phyloP scores from a whole-genome alignment of 2,888 invertebrate species.

The Limnephilus lunatus region DNA sequence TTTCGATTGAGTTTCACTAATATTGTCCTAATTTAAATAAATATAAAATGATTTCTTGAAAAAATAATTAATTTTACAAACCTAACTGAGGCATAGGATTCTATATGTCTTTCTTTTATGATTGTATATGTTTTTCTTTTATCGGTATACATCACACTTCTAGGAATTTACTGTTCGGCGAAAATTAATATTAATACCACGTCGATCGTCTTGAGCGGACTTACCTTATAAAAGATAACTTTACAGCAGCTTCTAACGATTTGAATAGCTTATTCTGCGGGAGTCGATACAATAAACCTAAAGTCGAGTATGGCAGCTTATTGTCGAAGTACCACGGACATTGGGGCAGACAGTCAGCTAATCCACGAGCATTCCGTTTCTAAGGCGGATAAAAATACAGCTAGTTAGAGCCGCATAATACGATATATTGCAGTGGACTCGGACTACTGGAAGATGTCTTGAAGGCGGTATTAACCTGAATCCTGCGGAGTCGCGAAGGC shows the following conservation, averaged over 20 bases:
- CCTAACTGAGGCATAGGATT: not conserved
- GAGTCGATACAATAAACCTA: not conserved
- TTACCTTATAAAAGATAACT: not conserved
- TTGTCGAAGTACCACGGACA: slow-evolving; percentile 1
- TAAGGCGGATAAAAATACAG: slow-evolving; percentile 10
- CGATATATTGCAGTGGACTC: not conserved
- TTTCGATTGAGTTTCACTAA: no score
- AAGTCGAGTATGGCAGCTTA: not conserved
- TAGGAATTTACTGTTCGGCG: no score
- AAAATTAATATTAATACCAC: no score
- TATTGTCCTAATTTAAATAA: no score
- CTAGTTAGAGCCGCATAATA: not conserved
- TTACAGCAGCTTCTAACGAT: not conserved
- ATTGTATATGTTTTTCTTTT: no score
- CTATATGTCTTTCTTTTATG: not conserved
- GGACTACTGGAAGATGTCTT: not conserved
- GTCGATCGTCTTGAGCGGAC: not conserved
- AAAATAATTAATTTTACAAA: no score
- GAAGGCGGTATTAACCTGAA: slow-evolving; percentile 22
- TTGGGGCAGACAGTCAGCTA: not conserved
- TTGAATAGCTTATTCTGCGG: not conserved
- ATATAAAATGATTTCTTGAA: no score
- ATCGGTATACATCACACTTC: no score
- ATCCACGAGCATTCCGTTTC: not conserved
- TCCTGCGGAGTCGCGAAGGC: not conserved